Base-by-base conservation (phyloP, 2,797 vertebrate genomes). In the Decapterus maruadsi region DNA sequence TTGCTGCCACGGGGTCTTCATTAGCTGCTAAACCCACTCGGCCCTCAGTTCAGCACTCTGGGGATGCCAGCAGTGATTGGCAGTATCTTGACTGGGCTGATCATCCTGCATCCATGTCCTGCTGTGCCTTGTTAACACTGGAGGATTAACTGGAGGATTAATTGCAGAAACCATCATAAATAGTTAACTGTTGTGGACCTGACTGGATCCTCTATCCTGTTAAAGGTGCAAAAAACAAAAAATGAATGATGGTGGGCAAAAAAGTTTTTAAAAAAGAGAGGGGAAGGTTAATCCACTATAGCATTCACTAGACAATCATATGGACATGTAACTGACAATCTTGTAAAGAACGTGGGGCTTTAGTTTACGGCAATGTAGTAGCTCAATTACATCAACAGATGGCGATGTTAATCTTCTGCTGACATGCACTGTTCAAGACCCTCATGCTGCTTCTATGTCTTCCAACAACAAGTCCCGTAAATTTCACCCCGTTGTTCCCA, bases 141-240 rank as follows among this genome's bases (percentile, higher is more conserved):
- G 36, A 71, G 73, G 82, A 90, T 88, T 80, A 89, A 72, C 16
- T 58, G 40, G 38, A 73, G 72, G 77, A 85, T 79, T 86, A 81
- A 86, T 51, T 79, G 51, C 63, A 77, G 63, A 61, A 70, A 61
- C 57, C 51, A 59, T 40, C n/a, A 40, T 51, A 31, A 61, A 64
- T 8, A 26, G 53, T 80, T 74, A 65, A 64, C 67, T 75, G 8
- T 36, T 65, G 57, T 69, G 65, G 11, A 80, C 50, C 68, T 68
- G 36, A 34, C n/a, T 8, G 16, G 20, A 31, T 53, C 8, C 29
- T 60, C 5, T 53, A n/a, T 38, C 20, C 6, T 26, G 6, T 29
- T 65, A 54, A 14, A 16, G 34, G 20, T 42, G 12, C 26, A 12
- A 65, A 38, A 43, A 51, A 22, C 6, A 53, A 46, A 59, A 46